A percentile compares a stretch with the other conserved stretches of the same genome.
Conservation (phyloP, 1,140 invertebrate genomes). For the Harlomillsia oculata region DNA sequence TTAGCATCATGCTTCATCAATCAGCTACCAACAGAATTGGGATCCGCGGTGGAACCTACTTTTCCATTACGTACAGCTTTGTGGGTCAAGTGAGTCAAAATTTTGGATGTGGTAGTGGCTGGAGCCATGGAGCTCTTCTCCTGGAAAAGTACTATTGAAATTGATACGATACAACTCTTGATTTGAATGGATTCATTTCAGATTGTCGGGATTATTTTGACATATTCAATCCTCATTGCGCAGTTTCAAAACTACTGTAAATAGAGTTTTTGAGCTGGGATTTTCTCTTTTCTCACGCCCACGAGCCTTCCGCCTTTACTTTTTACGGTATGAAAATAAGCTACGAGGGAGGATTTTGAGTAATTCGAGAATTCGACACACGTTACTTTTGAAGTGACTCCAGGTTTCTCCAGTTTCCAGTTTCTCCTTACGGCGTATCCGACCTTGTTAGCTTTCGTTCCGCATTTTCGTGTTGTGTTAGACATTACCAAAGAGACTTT, state of each 20-base stretch:
- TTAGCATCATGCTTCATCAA: constrained; percentile 10
- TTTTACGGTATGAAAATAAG: too few species aligned
- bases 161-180: not conserved
- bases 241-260: constrained; percentile 9
- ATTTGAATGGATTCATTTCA: not conserved
- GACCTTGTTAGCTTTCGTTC: too few species aligned
- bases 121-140: not conserved
- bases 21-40: constrained; percentile 4
- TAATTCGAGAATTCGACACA: too few species aligned
- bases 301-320: too few species aligned
- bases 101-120: not conserved
- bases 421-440: too few species aligned
- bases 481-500: too few species aligned
- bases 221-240: constrained; percentile 10
- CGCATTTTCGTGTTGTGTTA: too few species aligned
- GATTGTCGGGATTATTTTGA: constrained; percentile 3
- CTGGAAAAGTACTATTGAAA: not conserved
- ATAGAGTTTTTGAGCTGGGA: too few species aligned
- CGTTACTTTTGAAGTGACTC: too few species aligned
- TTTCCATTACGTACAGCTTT: constrained; percentile 12
- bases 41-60: not conserved
- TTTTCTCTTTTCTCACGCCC: too few species aligned
- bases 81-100: constrained; percentile 5
- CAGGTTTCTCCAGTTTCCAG: too few species aligned
- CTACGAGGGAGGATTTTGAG: too few species aligned